Base-by-base conservation (phyloP, 2,888 invertebrate genomes). In the Mesochorus sp. region DNA sequence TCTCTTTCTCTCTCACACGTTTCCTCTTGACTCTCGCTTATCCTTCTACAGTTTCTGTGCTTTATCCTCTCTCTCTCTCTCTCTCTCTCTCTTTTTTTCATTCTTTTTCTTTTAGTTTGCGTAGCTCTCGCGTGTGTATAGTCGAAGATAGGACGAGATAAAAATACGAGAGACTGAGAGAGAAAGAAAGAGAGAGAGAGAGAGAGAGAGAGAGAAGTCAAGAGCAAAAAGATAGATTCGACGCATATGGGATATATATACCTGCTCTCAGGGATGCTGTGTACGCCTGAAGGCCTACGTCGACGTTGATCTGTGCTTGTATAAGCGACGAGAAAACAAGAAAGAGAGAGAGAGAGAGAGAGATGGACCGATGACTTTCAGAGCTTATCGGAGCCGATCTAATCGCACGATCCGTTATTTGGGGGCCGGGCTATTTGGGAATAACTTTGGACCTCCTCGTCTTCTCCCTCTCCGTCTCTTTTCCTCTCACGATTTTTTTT, bases 121-220 rank as follows among this genome's bases (percentile, higher is more conserved):
- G 47, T 64, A 71, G 80, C 76, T n/a, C 81, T 81, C 81, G 81
- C 79, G 76, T 81, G 82, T 62, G 49, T 80, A 76, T 75, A 71
- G 80, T 73, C 81, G 44, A 83, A 83, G 82, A 82, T 83, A 83
- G 67, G 85, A 87, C 31, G 71, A 75, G 81, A 80, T 70, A 74
- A 75, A 79, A 61, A 59, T 59, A 71, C 47, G 66, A 76, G 76
- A 66, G 49, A 61, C 64, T 51, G 47, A 76, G 51, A 73, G 57
- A 78, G 70, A 91, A 94, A 94, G 91, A 93, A 93, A 92, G 94
- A 94, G 92, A 93, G 93, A 93, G 94, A 94, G 94, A 92, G 87
- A 80, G 73, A 67, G 42, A 55, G 67, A 72, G 62, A 66, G 31
- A 57, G 39, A 57, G 24, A 70, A 94, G 91, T 93, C 92, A 92